Base-by-base conservation (phyloP, 1,140 invertebrate species). In the Dreissena rostriformis region DNA sequence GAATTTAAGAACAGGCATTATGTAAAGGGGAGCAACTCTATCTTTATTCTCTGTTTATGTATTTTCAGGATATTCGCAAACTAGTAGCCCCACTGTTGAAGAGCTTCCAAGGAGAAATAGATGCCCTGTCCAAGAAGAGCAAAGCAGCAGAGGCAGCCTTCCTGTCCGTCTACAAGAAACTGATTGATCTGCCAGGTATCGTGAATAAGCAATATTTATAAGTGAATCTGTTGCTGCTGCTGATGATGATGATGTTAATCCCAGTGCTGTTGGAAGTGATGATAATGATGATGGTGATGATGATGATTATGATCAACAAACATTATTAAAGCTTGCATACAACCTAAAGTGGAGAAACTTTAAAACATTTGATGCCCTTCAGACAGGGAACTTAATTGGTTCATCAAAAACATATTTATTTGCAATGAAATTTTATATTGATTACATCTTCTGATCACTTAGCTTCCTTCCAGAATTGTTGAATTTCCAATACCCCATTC, bases 81-180 rank as follows among this genome's bases (percentile, higher is more conserved):
- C 75, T 93, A 74, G 94, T 94, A 39, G 94, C 94, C 28, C 94
- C 95, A 67, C 88, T 95, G 71, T 88, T 95, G 74, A 95, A 95
- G 91, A 94, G 93, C 88, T 95, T 95, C 87, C 95, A 95, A 89
- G 88, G 87, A 17, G 95, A 95, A 91, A 93, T 95, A 22, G 95
- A 95, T 90, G 93, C 92, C 55, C 90, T 95, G 67, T 94, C 93
- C 15, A 95, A 95, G 87, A 87, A 95, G 85, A 95, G 94, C 88
- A 95, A 95, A 92, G 92, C 93, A 78, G 94, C 94, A 26, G 95
- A 95, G 86, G 92, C 94, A 75, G 93, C 94, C 71, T 95, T 95
- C 81, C 91, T 95, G 52, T 92, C 93, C 72, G 90, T 95, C 24
- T 95, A 95, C 90, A 95, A 95, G 86, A 94, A 92, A 86, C 86